Evolutionary conservation across 2,888 invertebrate genomes (phyloP), one percentile per base, ranked within the genome.

Genomic region (Leptopilina drosophilae): DNA sequence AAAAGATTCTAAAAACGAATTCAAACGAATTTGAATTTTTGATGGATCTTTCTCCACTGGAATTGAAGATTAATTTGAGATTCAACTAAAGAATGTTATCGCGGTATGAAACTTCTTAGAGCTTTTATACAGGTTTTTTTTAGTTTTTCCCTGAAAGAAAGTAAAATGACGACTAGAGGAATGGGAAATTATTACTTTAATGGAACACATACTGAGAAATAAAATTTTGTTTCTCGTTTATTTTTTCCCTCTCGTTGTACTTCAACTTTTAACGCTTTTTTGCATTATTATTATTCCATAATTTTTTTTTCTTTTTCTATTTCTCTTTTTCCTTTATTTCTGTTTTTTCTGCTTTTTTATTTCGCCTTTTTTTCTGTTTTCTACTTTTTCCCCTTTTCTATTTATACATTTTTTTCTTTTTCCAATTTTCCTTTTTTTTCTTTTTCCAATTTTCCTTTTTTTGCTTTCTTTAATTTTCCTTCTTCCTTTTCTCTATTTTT

Each of bases 121-220:
- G 46, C 46, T 67, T 46, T 67, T 12, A 49, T 49, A 33, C 33
- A 9, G 20, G 20, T 20, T 1, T 69, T 14, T 49, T 49, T 20
- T 20, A 20, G 2, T 1, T 49, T 4, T 53, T 14, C 14, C 9
- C 14, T 12, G 12, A 20, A 2, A 14, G 15, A 49, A 69, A 53
- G 53, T 14, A 69, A 33, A 69, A 56, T 20, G 53, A 26, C 33
- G 69, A 69, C 42, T 33, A 12, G 20, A 33, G 12, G 0, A 53
- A 69, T 69, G 69, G 53, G 53, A 69, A 69, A 69, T 49, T 69
- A 69, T 69, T 69, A 33, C 69, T 53, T 53, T 69, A 69, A 69
- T 69, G 69, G 69, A 69, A 69, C 26, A 69, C 69, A 26, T 2
- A 26, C 33, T 53, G 69, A 33, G 69, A 53, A 69, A 53, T 53